Conservation (phyloP, 2,888 invertebrate species). For the Tricholauxania praeusta region DNA sequence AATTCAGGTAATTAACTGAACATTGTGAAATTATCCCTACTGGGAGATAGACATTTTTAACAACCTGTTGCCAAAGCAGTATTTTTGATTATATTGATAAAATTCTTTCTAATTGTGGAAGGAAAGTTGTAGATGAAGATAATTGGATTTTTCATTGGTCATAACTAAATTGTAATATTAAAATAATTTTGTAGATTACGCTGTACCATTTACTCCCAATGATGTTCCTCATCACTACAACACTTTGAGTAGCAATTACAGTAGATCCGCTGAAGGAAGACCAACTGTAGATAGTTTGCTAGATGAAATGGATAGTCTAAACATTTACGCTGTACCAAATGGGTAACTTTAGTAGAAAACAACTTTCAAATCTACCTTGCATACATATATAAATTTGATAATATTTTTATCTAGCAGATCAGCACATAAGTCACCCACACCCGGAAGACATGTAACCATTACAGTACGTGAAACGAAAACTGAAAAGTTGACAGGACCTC, state of each 20-base stretch:
- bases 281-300: conserved; percentile 91
- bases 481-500: conserved; percentile 69
- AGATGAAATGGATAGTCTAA: conserved; percentile 79
- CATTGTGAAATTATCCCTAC: no score
- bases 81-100: no score
- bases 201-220: conserved; percentile 59
- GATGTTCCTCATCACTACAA: conserved; percentile 66
- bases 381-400: not conserved
- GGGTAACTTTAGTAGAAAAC: conserved; percentile 71
- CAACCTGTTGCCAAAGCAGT: no score
- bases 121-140: no score
- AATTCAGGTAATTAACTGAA: no score
- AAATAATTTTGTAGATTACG: conserved; percentile 52
- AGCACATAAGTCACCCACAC: conserved; percentile 60
- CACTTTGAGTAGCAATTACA: conserved; percentile 56
- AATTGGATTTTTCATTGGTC: no score
- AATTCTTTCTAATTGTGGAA: no score
- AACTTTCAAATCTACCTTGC: no score
- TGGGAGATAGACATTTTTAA: no score
- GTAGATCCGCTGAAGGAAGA: conserved; percentile 69
- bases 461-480: conserved; percentile 74
- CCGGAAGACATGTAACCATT: conserved; percentile 71
- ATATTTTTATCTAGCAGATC: conserved; percentile 41
- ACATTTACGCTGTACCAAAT: conserved; percentile 76
- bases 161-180: no score